phyloP scores from a whole-genome alignment of 2,797 vertebrate species.

The Microctenopoma steveboyesi region DNA sequence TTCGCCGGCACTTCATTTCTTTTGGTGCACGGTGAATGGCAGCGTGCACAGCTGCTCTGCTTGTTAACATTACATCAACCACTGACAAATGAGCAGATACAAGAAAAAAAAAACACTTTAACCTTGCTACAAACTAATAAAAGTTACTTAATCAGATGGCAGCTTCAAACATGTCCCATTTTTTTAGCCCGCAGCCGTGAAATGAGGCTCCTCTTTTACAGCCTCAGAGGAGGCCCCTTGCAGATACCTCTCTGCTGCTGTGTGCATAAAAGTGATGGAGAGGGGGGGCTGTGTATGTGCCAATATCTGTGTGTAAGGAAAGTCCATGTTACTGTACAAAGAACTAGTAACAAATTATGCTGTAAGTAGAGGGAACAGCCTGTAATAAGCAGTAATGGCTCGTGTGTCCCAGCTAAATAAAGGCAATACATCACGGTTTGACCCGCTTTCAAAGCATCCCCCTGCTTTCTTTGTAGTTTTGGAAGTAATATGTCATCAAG shows the following conservation, averaged over 20 bases:
- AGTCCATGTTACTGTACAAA: constrained; percentile 57
- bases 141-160: constrained; percentile 33
- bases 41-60: constrained; percentile 51
- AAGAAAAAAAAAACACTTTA: constrained; percentile 25
- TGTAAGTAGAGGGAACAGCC: constrained; percentile 54
- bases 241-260: constrained; percentile 15
- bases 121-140: constrained; percentile 36
- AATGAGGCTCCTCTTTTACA: constrained; percentile 40
- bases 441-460: constrained; percentile 17
- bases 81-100: constrained; percentile 51
- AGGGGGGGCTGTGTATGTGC: constrained; percentile 6
- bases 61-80: constrained; percentile 33
- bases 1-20: constrained; percentile 34
- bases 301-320: constrained; percentile 51
- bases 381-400: constrained; percentile 69
- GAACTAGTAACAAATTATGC: constrained; percentile 63
- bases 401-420: constrained; percentile 68
- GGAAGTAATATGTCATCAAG: constrained; percentile 62
- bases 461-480: constrained; percentile 66
- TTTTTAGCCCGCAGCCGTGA: constrained; percentile 15
- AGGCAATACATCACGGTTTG: constrained; percentile 63
- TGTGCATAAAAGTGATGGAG: constrained; percentile 22
- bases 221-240: constrained; percentile 29
- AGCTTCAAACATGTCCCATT: constrained; percentile 18
- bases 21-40: constrained; percentile 3